Conservation (phyloP, 1,140 invertebrate species). For the Drosophila pandora region DNA sequence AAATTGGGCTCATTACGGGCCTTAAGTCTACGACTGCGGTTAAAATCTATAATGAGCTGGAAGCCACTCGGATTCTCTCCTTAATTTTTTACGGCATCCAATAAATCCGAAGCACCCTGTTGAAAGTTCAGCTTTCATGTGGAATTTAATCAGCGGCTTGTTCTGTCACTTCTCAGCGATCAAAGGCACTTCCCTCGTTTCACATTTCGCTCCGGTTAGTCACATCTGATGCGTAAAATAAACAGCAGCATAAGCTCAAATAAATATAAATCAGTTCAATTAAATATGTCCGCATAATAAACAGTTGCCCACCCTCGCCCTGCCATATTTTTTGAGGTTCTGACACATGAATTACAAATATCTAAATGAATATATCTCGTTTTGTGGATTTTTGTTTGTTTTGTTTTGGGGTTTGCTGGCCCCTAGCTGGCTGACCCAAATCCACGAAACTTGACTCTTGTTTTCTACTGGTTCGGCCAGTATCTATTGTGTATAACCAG, state of each 20-base stretch:
- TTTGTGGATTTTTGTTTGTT: conserved; percentile 26
- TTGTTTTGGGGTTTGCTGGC: conserved; percentile 22
- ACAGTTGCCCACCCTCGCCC: conserved; percentile 40
- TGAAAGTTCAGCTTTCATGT: conserved; percentile 13
- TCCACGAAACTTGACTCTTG: conserved; percentile 60
- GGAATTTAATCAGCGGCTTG: conserved; percentile 19
- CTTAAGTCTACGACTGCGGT: neutral
- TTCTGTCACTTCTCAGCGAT: conserved; percentile 18
- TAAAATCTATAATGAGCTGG: conserved; percentile 32
- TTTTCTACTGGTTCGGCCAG: conserved; percentile 59
- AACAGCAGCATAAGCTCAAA: conserved; percentile 38
- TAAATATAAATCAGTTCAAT: conserved; percentile 69
- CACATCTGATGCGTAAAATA: conserved; percentile 32
- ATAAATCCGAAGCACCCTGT: conserved; percentile 18
- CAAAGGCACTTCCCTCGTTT: conserved; percentile 12
- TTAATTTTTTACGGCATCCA: conserved; percentile 15
- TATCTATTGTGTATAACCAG: conserved; percentile 35
- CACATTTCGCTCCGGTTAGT: conserved; percentile 38
- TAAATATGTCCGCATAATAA: conserved; percentile 46
- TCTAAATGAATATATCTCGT: conserved; percentile 29
- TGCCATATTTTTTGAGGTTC: conserved; percentile 9
- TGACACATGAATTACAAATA: conserved; percentile 25
- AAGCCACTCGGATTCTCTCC: conserved; percentile 1
- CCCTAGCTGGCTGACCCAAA: conserved; percentile 59
- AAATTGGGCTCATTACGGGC: conserved; percentile 38